Conservation (phyloP, 2,888 invertebrate species). For the Brenthis ino region DNA sequence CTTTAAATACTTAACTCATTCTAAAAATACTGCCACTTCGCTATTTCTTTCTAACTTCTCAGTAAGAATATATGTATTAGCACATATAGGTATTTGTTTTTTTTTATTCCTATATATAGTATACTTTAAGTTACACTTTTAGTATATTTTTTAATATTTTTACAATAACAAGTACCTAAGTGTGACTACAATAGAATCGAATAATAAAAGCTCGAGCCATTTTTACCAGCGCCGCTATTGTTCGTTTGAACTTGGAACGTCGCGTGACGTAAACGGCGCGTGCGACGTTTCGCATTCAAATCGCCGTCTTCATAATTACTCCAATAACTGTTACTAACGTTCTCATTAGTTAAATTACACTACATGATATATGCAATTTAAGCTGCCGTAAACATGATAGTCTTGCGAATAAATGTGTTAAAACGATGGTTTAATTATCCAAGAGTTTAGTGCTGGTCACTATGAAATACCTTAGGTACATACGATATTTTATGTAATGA, state of each 20-base stretch:
- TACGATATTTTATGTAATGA: too few relatives aligned
- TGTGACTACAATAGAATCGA: conserved; percentile 61
- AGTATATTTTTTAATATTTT: not conserved
- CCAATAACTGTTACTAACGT: conserved; percentile 51
- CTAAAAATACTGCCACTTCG: too few relatives aligned
- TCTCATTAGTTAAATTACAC: conserved; percentile 31
- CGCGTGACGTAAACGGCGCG: conserved; percentile 75
- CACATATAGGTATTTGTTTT: too few relatives aligned
- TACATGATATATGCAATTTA: conserved; percentile 15
- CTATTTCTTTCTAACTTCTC: too few relatives aligned
- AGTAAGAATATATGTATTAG: too few relatives aligned
- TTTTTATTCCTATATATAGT: too few relatives aligned
- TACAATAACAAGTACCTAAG: conserved; percentile 3
- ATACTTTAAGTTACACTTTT: not conserved
- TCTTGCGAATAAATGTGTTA: conserved; percentile 3
- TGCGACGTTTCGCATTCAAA: conserved; percentile 75
- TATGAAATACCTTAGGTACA: too few relatives aligned
- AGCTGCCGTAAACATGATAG: conserved; percentile 11
- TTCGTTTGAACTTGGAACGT: conserved; percentile 77
- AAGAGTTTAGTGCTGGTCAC: too few relatives aligned
- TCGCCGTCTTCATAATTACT: conserved; percentile 45
- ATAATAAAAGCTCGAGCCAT: conserved; percentile 79
- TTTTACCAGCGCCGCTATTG: conserved; percentile 68
- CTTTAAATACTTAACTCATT: too few relatives aligned
- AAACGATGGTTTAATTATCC: not conserved